Evolutionary conservation across 2,797 vertebrate genomes (phyloP).

Genomic region (Uromys caudimaculatus): DNA sequence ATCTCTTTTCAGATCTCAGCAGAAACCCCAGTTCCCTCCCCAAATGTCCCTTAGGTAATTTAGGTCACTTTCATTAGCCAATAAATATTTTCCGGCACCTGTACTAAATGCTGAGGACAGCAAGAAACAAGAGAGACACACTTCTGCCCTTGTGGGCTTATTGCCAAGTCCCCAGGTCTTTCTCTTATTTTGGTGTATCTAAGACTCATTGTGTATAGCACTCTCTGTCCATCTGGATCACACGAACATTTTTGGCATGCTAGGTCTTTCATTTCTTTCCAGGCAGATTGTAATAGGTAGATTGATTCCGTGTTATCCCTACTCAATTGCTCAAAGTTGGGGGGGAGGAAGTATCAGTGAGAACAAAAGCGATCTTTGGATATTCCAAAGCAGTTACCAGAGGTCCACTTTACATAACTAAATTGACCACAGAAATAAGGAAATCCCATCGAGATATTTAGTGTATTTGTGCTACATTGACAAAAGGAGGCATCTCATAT

Average conservation of each 20-base stretch:
- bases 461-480: neutral
- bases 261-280: neutral
- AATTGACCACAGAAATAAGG: neutral
- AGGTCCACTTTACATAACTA: neutral
- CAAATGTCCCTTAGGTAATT: neutral
- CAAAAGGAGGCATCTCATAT: neutral
- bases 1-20: neutral
- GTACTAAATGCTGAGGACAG: neutral
- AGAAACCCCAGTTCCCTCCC: neutral
- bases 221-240: neutral
- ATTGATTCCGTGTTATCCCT: neutral
- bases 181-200: neutral
- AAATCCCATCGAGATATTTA: neutral
- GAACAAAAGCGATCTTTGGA: neutral
- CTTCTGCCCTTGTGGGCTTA: neutral
- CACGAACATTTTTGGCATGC: neutral
- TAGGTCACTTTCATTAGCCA: neutral
- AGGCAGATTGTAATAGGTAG: neutral
- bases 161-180: neutral
- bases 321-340: neutral
- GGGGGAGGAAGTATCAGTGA: neutral
- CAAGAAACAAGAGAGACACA: neutral
- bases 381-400: neutral
- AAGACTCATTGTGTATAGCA: neutral
- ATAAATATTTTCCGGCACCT: neutral